Percentiles rank a stretch among this genome's conserved stretches.
Conservation (phyloP, 2,113 vertebrate genomes). For the Cynocephalus volans region DNA sequence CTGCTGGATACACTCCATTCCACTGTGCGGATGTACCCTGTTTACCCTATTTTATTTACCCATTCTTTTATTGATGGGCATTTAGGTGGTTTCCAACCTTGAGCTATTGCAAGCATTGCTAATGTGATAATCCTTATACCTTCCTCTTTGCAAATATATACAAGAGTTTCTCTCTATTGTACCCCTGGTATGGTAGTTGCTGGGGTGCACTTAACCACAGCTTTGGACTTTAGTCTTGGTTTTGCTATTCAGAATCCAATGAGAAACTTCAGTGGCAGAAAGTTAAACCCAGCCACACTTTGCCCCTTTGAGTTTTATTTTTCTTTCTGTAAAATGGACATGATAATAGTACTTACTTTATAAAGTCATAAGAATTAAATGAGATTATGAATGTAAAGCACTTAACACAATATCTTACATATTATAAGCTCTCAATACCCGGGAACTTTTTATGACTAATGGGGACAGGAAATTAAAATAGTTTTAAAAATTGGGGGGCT, state of each 20-base stretch:
- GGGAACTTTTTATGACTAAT: background rate
- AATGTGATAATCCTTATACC: background rate
- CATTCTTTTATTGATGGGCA: background rate
- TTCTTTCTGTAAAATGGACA: background rate
- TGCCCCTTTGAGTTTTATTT: slow-evolving; percentile 1
- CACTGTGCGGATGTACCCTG: too few species aligned
- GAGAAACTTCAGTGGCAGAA: background rate
- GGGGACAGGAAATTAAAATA: background rate
- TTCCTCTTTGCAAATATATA: background rate
- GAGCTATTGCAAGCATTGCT: background rate
- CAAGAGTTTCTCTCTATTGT: background rate
- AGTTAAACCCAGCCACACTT: background rate
- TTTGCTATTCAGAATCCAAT: slow-evolving; percentile 7
- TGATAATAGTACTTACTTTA: background rate
- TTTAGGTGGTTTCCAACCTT: background rate
- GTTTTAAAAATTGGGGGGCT: background rate
- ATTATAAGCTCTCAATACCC: background rate
- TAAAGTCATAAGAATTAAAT: background rate
- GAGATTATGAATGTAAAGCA: background rate
- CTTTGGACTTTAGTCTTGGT: background rate
- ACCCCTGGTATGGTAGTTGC: background rate
- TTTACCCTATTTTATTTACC: background rate
- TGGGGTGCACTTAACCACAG: background rate
- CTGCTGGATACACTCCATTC: background rate
- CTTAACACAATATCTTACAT: background rate